Percentiles rank a stretch among this genome's conserved stretches.
phyloP scores from a whole-genome alignment of 1,140 invertebrate species.

The Drosophila biarmipes region DNA sequence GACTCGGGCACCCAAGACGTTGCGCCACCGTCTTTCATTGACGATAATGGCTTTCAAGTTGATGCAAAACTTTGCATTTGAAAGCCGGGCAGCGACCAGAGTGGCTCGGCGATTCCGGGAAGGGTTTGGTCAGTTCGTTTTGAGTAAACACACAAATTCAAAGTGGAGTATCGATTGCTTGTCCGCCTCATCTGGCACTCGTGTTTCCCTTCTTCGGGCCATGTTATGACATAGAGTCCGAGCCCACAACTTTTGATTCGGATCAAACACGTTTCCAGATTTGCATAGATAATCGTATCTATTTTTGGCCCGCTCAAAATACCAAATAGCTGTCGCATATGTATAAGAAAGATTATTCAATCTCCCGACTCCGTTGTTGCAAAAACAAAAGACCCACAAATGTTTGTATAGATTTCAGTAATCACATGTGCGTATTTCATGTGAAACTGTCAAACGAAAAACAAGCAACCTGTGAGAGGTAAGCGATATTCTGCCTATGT shows the following conservation, averaged over 20 bases:
- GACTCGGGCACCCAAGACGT: constrained; percentile 28
- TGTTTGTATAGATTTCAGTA: constrained; percentile 30
- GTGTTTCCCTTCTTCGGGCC: background rate
- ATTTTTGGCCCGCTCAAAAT: constrained; percentile 22
- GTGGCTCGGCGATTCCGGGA: constrained; percentile 15
- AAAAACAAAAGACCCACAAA: constrained; percentile 39
- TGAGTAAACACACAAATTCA: constrained; percentile 4
- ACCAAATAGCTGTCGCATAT: constrained; percentile 31
- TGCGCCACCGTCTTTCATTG: constrained; percentile 31
- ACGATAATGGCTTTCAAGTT: constrained; percentile 39
- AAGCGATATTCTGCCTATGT: constrained; percentile 54
- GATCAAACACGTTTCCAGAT: constrained; percentile 46
- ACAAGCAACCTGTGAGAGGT: constrained; percentile 26
- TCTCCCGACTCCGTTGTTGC: constrained; percentile 31
- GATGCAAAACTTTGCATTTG: constrained; percentile 65
- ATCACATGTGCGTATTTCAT: constrained; percentile 49
- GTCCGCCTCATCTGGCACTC: constrained; percentile 2
- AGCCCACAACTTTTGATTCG: constrained; percentile 1
- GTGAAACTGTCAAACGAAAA: constrained; percentile 56
- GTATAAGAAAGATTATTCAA: constrained; percentile 13
- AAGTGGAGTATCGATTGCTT: constrained; percentile 27
- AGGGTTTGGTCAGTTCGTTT: constrained; percentile 17
- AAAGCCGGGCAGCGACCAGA: constrained; percentile 40
- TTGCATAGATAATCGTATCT: constrained; percentile 49
- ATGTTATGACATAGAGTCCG: constrained; percentile 11